These are phyloP conservation scores for Acheta domesticus DNA, from an alignment of 2,888 invertebrate genomes.

Conservation along the genomic window DNA sequence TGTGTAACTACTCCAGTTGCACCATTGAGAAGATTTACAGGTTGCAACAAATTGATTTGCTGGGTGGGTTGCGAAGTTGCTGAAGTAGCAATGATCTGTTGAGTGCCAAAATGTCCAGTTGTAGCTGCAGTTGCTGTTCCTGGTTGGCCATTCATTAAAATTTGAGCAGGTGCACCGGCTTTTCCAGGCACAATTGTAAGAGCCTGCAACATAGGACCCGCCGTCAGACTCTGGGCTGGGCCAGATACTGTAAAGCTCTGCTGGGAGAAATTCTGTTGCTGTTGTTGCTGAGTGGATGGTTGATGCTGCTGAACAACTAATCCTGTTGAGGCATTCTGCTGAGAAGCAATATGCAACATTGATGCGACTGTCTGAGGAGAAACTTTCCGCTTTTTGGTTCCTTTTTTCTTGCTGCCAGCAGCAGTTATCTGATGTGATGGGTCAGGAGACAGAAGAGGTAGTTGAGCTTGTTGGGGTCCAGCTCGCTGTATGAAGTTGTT, in stretches of 20 bases:
- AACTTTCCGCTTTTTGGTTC: constrained; percentile 69
- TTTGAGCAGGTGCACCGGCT: constrained; percentile 64
- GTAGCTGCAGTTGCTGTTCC: constrained; percentile 49
- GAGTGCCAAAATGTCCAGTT: constrained; percentile 59
- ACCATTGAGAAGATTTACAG: constrained; percentile 74
- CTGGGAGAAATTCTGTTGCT: constrained; percentile 60
- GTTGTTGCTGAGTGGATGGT: constrained; percentile 55
- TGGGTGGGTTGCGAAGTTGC: constrained; percentile 54
- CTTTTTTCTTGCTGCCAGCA: constrained; percentile 63
- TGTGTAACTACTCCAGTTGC: constrained; percentile 67
- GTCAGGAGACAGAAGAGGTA: constrained; percentile 28
- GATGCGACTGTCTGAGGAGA: constrained; percentile 66
- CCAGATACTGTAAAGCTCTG: constrained; percentile 69
- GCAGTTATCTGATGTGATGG: constrained; percentile 40
- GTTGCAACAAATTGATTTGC: constrained; percentile 70
- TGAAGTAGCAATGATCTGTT: constrained; percentile 63
- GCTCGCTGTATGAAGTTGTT: constrained; percentile 43
- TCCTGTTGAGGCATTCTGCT: constrained; percentile 37
- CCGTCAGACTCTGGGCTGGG: constrained; percentile 62
- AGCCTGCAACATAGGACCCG: constrained; percentile 70
- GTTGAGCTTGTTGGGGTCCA: constrained; percentile 36
- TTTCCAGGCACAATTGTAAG: constrained; percentile 74
- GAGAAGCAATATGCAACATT: constrained; percentile 44
- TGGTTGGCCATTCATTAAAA: constrained; percentile 71
- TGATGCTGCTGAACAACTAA: constrained; percentile 38